Conservation (phyloP, 2,797 vertebrate genomes). For the Enteromius paludinosus region DNA sequence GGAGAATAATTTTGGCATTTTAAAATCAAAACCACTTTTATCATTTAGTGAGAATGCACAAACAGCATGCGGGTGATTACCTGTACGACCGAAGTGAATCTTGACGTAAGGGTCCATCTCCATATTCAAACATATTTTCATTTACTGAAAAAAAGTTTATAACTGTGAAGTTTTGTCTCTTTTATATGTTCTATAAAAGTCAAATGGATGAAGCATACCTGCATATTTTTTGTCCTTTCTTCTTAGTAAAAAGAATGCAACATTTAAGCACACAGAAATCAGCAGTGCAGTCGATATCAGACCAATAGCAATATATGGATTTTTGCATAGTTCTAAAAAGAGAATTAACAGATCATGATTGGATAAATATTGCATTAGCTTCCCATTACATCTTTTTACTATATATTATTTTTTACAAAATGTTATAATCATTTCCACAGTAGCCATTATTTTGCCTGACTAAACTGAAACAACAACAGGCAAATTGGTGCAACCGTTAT, state of each 20-base stretch:
- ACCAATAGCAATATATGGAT: rapidly evolving
- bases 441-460: neutral
- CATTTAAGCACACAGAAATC: slow-evolving; percentile 72
- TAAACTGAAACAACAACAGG: neutral
- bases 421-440: neutral
- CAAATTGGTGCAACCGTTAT: neutral
- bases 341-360: neutral
- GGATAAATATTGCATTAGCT: neutral
- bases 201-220: slow-evolving; percentile 63
- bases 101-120: slow-evolving; percentile 38
- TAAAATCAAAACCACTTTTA: neutral
- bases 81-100: slow-evolving; percentile 52
- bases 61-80: slow-evolving; percentile 53
- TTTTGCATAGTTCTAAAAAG: rapidly evolving
- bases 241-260: slow-evolving; percentile 66
- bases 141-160: neutral
- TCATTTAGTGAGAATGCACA: neutral
- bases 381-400: neutral
- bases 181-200: neutral
- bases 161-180: neutral
- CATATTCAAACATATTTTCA: slow-evolving; percentile 43
- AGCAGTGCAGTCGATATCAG: slow-evolving; percentile 65
- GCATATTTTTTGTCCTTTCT: slow-evolving; percentile 23
- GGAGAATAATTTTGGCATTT: neutral
- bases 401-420: neutral